Evolutionary conservation across 2,113 vertebrate species (phyloP).

Genomic region (Phyllostomus discolor): DNA sequence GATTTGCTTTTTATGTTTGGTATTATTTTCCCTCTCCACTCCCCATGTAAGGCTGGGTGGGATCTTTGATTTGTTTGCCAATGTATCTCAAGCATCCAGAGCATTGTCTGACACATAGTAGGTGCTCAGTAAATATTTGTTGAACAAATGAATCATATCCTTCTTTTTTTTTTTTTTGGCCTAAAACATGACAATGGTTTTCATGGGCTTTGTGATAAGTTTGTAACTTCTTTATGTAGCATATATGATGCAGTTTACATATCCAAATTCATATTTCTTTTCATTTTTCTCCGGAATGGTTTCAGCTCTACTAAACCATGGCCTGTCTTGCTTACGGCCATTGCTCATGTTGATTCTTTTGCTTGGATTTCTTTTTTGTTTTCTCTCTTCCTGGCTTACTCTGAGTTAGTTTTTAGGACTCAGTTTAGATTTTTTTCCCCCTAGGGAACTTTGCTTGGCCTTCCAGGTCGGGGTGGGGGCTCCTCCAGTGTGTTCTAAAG

Average conservation of each 20-base stretch:
- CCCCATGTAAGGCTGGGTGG: background rate
- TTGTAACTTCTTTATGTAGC: background rate
- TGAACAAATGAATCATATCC: background rate
- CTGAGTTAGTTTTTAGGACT: background rate
- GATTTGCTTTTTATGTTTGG: conserved; percentile 15
- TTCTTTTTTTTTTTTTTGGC: background rate
- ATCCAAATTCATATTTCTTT: background rate
- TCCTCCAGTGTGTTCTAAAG: background rate
- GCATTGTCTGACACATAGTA: background rate
- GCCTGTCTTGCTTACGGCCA: background rate
- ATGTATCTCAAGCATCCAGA: background rate
- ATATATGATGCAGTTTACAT: background rate
- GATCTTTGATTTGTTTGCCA: background rate
- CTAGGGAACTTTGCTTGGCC: background rate
- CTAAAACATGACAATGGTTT: background rate
- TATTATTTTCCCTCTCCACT: background rate
- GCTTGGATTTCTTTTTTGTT: background rate
- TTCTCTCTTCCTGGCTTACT: background rate
- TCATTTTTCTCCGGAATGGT: background rate
- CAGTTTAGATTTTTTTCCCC: background rate
- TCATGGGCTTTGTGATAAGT: background rate
- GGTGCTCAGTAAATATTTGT: conserved; percentile 11
- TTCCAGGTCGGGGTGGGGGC: background rate
- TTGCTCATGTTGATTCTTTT: background rate
- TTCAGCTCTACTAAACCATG: background rate